These are phyloP conservation scores for Melinopterus prodromus DNA, from an alignment of 2,888 invertebrate species.

Conservation along the genomic window DNA sequence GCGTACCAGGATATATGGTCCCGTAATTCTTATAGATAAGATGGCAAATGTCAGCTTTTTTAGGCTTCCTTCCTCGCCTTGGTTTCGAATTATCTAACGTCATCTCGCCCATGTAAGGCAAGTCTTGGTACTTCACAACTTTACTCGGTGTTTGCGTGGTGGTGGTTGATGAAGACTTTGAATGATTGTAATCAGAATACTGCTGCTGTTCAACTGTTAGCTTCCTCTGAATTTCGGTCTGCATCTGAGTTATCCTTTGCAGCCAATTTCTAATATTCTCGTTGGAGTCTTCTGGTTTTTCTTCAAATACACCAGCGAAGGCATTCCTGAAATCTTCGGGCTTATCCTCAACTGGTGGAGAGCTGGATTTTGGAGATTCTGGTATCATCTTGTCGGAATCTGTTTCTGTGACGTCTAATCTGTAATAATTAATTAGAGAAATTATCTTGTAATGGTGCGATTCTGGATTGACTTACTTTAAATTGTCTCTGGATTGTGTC, in stretches of 20 bases:
- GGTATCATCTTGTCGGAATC: conserved; percentile 51
- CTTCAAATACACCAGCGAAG: background rate
- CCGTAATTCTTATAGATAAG: conserved; percentile 92
- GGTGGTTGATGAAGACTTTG: conserved; percentile 19
- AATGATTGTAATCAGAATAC: conserved; percentile 33
- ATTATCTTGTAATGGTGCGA: background rate
- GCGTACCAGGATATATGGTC: conserved; percentile 82
- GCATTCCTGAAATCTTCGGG: conserved; percentile 4
- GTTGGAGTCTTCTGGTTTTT: conserved; percentile 57
- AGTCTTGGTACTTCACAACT: conserved; percentile 79
- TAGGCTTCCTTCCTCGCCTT: conserved; percentile 85
- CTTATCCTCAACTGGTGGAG: conserved; percentile 50
- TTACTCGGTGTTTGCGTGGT: background rate
- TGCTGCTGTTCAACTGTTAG: conserved; percentile 40
- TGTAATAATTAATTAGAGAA: background rate
- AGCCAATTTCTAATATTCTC: conserved; percentile 79
- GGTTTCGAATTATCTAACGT: conserved; percentile 89
- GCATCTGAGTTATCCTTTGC: conserved; percentile 77
- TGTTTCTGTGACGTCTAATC: conserved; percentile 16
- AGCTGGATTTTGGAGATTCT: conserved; percentile 67
- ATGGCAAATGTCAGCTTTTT: conserved; percentile 92
- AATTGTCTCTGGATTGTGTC: conserved; percentile 28
- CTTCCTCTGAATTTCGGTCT: conserved; percentile 65
- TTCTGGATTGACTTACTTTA: conserved; percentile 33
- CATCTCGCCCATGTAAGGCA: conserved; percentile 94